Conservation (phyloP, 2,888 invertebrate species). For the Antheraea yamamai region DNA sequence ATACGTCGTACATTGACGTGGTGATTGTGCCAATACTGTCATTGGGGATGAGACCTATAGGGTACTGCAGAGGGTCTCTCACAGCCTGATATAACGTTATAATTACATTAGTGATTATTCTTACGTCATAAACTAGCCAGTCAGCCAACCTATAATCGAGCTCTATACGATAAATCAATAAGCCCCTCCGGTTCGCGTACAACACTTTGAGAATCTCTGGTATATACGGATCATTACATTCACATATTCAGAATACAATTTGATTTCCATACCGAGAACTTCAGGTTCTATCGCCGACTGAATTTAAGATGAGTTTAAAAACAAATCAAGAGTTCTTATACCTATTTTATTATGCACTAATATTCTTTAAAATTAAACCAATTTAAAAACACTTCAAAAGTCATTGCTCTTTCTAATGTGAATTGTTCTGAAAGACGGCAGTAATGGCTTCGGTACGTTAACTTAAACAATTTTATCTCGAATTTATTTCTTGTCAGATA, state of each 20-base stretch:
- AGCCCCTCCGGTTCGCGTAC: too few species aligned
- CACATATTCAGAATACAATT: not conserved
- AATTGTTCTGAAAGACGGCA: not conserved
- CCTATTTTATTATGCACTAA: too few species aligned
- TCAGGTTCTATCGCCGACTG: not conserved
- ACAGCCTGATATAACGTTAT: too few species aligned
- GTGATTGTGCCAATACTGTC: too few species aligned
- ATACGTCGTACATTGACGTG: too few species aligned
- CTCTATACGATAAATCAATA: too few species aligned
- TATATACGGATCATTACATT: not conserved
- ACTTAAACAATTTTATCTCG: not conserved
- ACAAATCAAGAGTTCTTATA: not conserved
- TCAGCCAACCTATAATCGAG: too few species aligned
- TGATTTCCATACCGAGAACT: not conserved
- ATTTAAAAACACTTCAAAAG: not conserved
- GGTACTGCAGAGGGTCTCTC: too few species aligned
- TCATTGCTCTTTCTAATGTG: not conserved
- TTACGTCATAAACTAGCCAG: too few species aligned
- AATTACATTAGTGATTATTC: too few species aligned
- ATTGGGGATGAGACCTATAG: too few species aligned
- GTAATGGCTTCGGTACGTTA: not conserved
- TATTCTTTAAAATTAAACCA: not conserved
- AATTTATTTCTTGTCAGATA: not conserved
- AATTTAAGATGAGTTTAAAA: not conserved
- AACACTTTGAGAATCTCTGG: not conserved